A percentile compares a stretch with the other conserved stretches of the same genome.
Conservation (phyloP, 2,888 invertebrate species). For the Drosophila mulleri region DNA sequence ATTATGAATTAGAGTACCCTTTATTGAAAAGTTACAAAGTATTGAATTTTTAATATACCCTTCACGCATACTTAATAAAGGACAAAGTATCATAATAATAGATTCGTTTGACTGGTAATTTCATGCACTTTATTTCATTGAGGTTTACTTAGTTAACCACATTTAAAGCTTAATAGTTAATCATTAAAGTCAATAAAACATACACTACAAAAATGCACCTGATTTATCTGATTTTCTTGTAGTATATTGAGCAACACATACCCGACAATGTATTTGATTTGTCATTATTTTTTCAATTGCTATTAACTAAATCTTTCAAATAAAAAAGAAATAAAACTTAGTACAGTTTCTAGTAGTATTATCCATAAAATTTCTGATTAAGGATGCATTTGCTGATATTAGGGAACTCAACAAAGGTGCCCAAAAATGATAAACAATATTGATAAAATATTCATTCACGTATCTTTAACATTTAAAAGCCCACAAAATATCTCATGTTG, state of each 20-base stretch:
- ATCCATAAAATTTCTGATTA: constrained; percentile 14
- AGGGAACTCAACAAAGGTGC: constrained; percentile 24
- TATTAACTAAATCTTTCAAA: constrained; percentile 19
- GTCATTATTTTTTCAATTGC: constrained; percentile 38
- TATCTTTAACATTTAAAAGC: constrained; percentile 8
- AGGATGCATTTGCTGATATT: background rate
- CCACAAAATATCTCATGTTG: constrained; percentile 33
- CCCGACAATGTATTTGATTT: constrained; percentile 49
- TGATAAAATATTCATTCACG: constrained; percentile 36
- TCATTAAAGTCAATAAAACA: constrained; percentile 34
- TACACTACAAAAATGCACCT: constrained; percentile 27
- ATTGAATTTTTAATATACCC: background rate
- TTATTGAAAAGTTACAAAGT: background rate
- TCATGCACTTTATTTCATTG: constrained; percentile 69
- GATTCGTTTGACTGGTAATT: constrained; percentile 44
- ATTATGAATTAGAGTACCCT: background rate
- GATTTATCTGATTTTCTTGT: constrained; percentile 6
- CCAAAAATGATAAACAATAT: constrained; percentile 18
- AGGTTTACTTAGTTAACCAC: constrained; percentile 70
- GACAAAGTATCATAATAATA: constrained; percentile 6
- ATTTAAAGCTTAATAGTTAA: constrained; percentile 74
- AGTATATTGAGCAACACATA: constrained; percentile 46
- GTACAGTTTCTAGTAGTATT: constrained; percentile 22
- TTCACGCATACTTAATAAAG: background rate
- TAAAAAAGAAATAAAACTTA: constrained; percentile 11